Conservation (phyloP, 2,113 vertebrate species). For the Cathartes aura region DNA sequence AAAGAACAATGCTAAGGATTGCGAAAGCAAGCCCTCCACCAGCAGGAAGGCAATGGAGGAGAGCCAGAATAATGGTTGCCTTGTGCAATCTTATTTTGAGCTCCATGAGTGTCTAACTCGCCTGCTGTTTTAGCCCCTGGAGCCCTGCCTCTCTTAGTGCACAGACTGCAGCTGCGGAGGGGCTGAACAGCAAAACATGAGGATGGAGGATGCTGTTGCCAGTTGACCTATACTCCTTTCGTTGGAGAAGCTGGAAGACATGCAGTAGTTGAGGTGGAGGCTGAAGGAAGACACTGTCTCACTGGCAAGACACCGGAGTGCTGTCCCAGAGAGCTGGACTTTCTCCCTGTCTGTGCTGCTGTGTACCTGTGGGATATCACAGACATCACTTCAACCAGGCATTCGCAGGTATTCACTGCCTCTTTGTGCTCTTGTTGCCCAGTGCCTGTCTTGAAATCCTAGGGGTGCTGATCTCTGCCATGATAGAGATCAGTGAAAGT, state of each 20-base stretch:
- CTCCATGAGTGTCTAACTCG: neutral
- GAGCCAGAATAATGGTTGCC: neutral
- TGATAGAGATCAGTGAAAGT: neutral
- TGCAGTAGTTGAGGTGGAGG: neutral
- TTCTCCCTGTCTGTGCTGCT: accelerated
- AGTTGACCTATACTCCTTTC: neutral
- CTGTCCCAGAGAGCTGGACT: neutral
- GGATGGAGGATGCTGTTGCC: neutral
- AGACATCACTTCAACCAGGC: neutral
- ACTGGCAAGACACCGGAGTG: neutral
- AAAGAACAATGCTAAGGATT: neutral
- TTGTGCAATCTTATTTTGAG: neutral
- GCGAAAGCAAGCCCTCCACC: neutral
- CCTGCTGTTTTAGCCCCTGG: neutral
- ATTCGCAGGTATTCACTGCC: neutral
- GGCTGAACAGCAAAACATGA: neutral
- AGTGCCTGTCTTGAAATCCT: neutral
- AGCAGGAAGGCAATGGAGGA: neutral
- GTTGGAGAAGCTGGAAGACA: neutral
- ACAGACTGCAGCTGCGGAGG: neutral
- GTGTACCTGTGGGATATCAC: accelerated
- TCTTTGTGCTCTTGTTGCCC: neutral
- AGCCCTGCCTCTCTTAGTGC: neutral
- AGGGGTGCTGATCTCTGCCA: neutral
- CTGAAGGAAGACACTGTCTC: neutral